phyloP scores from a whole-genome alignment of 2,113 vertebrate genomes.

The Psilopogon haemacephalus region DNA sequence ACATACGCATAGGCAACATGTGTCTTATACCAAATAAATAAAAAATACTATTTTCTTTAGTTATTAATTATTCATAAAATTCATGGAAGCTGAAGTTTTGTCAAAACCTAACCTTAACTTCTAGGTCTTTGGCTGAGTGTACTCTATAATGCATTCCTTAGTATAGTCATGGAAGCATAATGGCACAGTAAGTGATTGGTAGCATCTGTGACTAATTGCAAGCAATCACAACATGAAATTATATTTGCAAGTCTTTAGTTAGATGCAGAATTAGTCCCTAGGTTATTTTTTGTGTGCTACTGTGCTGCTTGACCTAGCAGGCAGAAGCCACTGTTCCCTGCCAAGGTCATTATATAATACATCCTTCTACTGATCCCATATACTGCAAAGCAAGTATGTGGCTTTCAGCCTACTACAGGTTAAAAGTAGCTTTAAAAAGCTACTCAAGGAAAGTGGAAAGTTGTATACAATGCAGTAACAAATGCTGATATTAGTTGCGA shows the following conservation, averaged over 20 bases:
- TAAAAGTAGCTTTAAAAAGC: neutral
- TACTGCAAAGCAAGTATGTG: neutral
- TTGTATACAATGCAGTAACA: fast-evolving
- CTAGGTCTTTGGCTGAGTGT: neutral
- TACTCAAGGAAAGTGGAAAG: neutral
- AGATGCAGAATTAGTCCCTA: slow-evolving; percentile 17
- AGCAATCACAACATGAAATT: slow-evolving; percentile 45
- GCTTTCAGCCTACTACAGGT: neutral
- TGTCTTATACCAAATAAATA: neutral
- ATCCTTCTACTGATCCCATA: neutral
- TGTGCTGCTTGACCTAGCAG: neutral
- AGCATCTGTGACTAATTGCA: slow-evolving; percentile 34
- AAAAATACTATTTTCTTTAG: fast-evolving
- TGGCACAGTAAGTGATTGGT: slow-evolving; percentile 10
- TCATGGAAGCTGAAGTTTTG: neutral
- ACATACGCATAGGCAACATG: neutral
- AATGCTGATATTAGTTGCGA: neutral
- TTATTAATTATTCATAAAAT: neutral
- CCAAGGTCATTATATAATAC: neutral
- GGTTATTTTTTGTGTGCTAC: slow-evolving; percentile 11
- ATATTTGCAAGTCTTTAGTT: slow-evolving; percentile 39
- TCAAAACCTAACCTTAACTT: neutral
- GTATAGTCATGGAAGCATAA: slow-evolving; percentile 23
- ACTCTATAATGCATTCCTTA: slow-evolving; percentile 32
- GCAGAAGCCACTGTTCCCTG: neutral